These are phyloP conservation scores for Dermatemys mawii DNA, from an alignment of 2,113 vertebrate genomes.

Conservation along the genomic window DNA sequence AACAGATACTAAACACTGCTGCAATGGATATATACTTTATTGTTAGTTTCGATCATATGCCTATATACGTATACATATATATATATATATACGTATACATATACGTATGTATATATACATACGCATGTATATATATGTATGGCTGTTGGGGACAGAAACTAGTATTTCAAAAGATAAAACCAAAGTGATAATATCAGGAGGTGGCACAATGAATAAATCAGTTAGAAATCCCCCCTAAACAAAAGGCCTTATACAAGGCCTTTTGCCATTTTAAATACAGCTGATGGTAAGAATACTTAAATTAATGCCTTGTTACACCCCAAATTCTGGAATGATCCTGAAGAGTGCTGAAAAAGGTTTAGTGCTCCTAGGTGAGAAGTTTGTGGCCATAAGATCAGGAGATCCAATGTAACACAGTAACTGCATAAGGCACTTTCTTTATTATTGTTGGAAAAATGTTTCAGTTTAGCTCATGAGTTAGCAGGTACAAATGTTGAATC, in stretches of 20 bases:
- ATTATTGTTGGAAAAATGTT: not conserved
- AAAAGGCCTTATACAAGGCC: not conserved
- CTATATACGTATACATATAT: no score
- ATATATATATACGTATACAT: no score
- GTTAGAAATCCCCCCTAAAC: fast-evolving
- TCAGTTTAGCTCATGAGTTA: not conserved
- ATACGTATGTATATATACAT: no score
- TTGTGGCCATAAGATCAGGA: fast-evolving
- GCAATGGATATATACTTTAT: fast-evolving
- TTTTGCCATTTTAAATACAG: not conserved
- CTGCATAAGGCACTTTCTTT: not conserved
- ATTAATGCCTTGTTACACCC: fast-evolving
- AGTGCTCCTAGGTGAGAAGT: fast-evolving
- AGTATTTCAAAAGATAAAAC: not conserved
- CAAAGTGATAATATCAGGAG: not conserved
- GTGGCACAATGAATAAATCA: not conserved
- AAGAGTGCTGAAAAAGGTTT: not conserved
- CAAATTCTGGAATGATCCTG: fast-evolving
- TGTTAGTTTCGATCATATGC: not conserved
- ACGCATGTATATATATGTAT: no score
- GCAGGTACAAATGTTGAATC: not conserved
- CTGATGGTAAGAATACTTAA: fast-evolving
- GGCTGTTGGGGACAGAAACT: not conserved
- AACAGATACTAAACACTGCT: not conserved
- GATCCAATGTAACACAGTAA: not conserved